Evolutionary conservation across 2,888 invertebrate species (phyloP).

Genomic region (Trissonchulus sp.): DNA sequence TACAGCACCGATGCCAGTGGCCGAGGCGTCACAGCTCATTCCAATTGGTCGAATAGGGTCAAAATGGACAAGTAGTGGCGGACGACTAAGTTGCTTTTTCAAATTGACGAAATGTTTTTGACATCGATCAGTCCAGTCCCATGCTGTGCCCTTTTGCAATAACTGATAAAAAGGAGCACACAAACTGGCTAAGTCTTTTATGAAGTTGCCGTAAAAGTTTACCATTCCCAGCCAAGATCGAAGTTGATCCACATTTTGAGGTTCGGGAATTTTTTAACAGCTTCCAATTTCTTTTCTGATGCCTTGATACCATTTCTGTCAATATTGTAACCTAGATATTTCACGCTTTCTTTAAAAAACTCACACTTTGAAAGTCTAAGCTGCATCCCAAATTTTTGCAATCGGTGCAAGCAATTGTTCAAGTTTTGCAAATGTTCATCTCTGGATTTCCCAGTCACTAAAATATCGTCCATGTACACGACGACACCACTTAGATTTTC

Average conservation of each 20-base stretch:
- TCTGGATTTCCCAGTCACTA: slow-evolving; percentile 29
- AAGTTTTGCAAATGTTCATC: not conserved
- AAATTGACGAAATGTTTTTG: not conserved
- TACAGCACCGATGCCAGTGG: not conserved
- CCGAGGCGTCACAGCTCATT: not conserved
- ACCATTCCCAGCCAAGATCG: not conserved
- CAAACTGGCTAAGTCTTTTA: not conserved
- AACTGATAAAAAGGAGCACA: not conserved
- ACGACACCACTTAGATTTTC: not conserved
- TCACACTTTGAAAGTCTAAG: not conserved
- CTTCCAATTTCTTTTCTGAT: not conserved
- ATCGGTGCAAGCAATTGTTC: not conserved
- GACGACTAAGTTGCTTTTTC: not conserved
- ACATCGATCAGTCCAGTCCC: not conserved
- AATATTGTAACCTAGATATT: slow-evolving; percentile 1
- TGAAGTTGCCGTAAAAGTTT: slow-evolving; percentile 3
- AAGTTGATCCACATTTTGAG: not conserved
- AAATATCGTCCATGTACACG: slow-evolving; percentile 30
- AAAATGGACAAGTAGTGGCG: not conserved
- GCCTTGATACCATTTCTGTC: not conserved
- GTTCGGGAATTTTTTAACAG: not conserved
- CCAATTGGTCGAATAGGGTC: not conserved
- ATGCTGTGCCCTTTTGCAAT: not conserved
- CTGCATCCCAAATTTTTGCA: not conserved
- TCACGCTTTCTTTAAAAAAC: not conserved